phyloP scores from a whole-genome alignment of 2,797 vertebrate genomes.

The Eutrigla gurnardus region DNA sequence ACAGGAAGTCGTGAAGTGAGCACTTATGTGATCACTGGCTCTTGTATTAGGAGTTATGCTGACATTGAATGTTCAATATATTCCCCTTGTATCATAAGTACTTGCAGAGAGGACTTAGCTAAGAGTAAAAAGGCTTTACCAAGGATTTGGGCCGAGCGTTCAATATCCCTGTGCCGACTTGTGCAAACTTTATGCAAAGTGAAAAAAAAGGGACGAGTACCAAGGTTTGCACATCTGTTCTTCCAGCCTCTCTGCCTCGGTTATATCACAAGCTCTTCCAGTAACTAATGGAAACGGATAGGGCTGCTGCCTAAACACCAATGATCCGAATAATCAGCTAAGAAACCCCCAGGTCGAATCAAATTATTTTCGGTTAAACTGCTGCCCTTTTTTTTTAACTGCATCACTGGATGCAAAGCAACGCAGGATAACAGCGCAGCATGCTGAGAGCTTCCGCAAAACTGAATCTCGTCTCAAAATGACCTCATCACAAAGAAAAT shows the following conservation, averaged over 20 bases:
- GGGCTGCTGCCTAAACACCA: neutral
- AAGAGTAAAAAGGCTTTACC: slow-evolving; percentile 49
- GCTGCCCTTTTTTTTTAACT: neutral
- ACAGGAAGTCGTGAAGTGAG: slow-evolving; percentile 17
- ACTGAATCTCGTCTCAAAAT: neutral
- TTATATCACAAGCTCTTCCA: neutral
- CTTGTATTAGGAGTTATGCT: slow-evolving; percentile 59
- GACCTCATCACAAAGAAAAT: neutral
- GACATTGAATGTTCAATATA: slow-evolving; percentile 62
- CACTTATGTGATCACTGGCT: slow-evolving; percentile 35
- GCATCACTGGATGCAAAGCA: neutral
- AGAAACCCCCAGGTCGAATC: neutral
- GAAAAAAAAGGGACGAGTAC: slow-evolving; percentile 25
- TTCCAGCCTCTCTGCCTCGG: neutral
- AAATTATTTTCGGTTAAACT: neutral
- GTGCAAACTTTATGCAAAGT: slow-evolving; percentile 38
- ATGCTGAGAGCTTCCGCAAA: neutral
- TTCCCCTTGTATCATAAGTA: slow-evolving; percentile 52
- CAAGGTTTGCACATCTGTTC: slow-evolving; percentile 13
- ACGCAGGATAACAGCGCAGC: neutral
- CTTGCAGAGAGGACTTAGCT: slow-evolving; percentile 42
- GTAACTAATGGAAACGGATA: slow-evolving; percentile 8
- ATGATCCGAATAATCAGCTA: neutral
- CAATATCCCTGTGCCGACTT: slow-evolving; percentile 13
- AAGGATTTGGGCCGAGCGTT: slow-evolving; percentile 46